Evolutionary conservation across 2,797 vertebrate genomes (phyloP), one percentile per base, ranked within the genome.

Genomic region (Cyclopterus lumpus): DNA sequence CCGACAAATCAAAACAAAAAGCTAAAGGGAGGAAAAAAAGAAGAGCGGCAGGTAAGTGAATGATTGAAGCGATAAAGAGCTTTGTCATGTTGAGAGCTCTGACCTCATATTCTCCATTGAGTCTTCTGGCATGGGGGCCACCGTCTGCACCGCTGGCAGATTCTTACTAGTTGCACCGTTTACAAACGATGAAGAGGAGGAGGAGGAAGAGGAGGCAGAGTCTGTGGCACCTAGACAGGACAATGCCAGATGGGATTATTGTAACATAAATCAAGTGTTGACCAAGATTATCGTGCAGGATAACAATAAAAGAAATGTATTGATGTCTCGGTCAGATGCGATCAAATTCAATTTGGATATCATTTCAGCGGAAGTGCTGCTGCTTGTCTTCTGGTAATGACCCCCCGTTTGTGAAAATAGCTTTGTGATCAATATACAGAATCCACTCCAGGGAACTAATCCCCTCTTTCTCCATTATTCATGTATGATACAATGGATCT

Each of bases 151-250:
- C 36, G 98, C 98, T 12, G 98, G 98, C 60, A 99, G 96, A 81
- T 99, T 99, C 95, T 99, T 99, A 92, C 98, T 99, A 59, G 98
- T 99, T 84, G 97, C 98, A 77, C 98, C 98, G 69, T 99, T 99
- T 73, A 99, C 98, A 90, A 99, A 99, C 64, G 97, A 99, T 60
- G 98, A 99, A 57, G 97, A 98, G 0, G 98, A 99, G 74, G 98
- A 99, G 51, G 98, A 97, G 71, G 98, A 98, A 9, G 98, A 98
- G 61, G 98, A 99, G 78, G 97, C 97, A 22, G 97, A 99, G 92
- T 99, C 98, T 89, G 97, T 94, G 71, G 97, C 97, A 95, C 98
- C 98, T 99, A 92, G 86, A 7, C 5, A 24, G 18, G 22, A 18
- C 4, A 36, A 6, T 28, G n/a, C n/a, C n/a, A n/a, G n/a, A n/a